A percentile compares a stretch with the other conserved stretches of the same genome.
These are phyloP conservation scores for Siderastrea siderea DNA, from an alignment of 92 coral and sea anemone species.

Conservation along the genomic window DNA sequence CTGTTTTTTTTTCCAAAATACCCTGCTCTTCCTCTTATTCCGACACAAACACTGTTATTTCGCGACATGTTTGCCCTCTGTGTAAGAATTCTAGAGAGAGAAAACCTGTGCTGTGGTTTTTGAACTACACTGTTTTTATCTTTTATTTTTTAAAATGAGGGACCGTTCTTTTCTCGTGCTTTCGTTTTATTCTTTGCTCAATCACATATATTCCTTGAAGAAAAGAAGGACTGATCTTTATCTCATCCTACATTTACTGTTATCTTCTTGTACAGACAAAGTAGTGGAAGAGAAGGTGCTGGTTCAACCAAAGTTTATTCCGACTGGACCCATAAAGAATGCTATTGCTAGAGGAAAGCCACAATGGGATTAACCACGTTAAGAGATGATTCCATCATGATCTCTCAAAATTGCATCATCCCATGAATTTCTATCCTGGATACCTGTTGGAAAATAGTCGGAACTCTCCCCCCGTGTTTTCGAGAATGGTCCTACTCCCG, in stretches of 20 bases:
- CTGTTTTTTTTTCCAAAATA: no score
- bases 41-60: no score
- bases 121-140: not conserved
- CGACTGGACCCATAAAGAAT: conserved; percentile 93
- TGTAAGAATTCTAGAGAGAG: no score
- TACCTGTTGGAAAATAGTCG: not conserved
- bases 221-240: not conserved
- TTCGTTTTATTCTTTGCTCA: no score
- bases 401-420: not conserved
- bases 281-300: conserved; percentile 75
- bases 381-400: no score
- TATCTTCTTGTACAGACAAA: conserved; percentile 12
- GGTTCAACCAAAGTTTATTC: conserved; percentile 98
- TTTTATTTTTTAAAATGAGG: not conserved
- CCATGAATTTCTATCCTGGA: not conserved
- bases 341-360: conserved; percentile 94
- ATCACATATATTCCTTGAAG: not conserved
- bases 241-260: not conserved
- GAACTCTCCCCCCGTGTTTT: not conserved
- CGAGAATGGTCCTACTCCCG: no score
- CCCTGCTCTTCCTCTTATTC: no score
- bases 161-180: no score
- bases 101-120: no score
- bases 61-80: no score
- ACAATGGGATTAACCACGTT: conserved; percentile 58